Base-by-base conservation (phyloP, 2,797 vertebrate genomes). In the Yasuhikotakia modesta region DNA sequence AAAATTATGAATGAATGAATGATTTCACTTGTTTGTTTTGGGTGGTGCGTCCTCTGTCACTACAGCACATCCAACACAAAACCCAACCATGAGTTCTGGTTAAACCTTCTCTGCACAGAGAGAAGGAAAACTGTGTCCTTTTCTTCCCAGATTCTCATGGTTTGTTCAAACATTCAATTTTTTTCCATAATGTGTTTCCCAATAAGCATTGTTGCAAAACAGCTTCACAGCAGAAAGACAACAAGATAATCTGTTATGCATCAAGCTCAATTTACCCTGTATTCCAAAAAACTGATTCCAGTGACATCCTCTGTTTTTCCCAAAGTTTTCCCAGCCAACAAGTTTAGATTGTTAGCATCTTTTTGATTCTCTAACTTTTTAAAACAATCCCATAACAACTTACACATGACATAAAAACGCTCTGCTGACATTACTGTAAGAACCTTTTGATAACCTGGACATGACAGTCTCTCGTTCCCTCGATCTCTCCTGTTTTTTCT, bases 11-110 rank as follows among this genome's bases (percentile, higher is more conserved):
- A 19, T 67, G 0, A 21, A 67, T 45, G 46, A 0, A 21, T 67
- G n/a, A n/a, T n/a, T n/a, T 75, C 39, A 6, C 16, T 30, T 0
- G 2, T 17, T 76, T 76, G 65, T 53, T 65, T 53, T 53, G 57
- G 74, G 53, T 61, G 65, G 48, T 69, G 74, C 55, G 69, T 76
- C 65, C 66, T 69, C n/a, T 35, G 43, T 30, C 46, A 76, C 7
- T 21, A 58, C n/a, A n/a, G n/a, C n/a, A n/a, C n/a, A n/a, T n/a
- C n/a, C n/a, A n/a, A n/a, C n/a, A n/a, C n/a, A n/a, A n/a, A 24
- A 19, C 32, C 53, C 32, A 13, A n/a, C n/a, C n/a, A n/a, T n/a
- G n/a, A 30, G n/a, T 45, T 45, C 17, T 53, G 35, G 27, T 4
- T 75, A 55, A 76, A 46, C 17, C 3, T 48, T 13, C 45, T 14